Conservation (phyloP, 2,888 invertebrate species). For the Lithodes maja region DNA sequence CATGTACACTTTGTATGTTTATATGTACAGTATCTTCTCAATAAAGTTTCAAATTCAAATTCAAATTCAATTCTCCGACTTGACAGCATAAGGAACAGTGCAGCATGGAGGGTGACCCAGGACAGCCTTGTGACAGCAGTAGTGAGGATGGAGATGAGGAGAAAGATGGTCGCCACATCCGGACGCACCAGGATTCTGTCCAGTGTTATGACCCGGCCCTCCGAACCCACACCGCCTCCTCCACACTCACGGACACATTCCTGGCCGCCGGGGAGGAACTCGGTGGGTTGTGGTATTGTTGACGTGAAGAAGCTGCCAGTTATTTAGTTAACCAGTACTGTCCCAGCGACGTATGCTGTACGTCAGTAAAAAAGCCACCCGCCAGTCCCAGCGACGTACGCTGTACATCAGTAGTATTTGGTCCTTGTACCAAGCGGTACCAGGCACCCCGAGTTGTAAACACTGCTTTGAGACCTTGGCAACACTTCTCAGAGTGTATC, state of each 20-base stretch:
- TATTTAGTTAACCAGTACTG: neutral
- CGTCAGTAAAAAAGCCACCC: too few species aligned
- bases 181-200: slow-evolving; percentile 36
- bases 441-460: too few species aligned
- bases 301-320: neutral
- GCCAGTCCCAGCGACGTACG: too few species aligned
- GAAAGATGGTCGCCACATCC: neutral
- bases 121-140: neutral
- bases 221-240: slow-evolving; percentile 72
- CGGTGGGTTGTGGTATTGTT: slow-evolving; percentile 71
- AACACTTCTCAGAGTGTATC: too few species aligned
- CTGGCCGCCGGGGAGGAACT: slow-evolving; percentile 77
- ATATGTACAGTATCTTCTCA: too few species aligned
- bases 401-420: too few species aligned
- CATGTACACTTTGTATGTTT: too few species aligned
- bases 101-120: neutral
- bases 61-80: neutral
- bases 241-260: slow-evolving; percentile 77
- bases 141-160: neutral
- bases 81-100: slow-evolving; percentile 34
- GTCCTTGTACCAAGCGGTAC: too few species aligned
- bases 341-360: too few species aligned
- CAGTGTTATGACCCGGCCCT: slow-evolving; percentile 65
- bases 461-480: too few species aligned
- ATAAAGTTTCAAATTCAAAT: neutral